phyloP scores from a whole-genome alignment of 2,113 vertebrate genomes.

The Zingel zingel region DNA sequence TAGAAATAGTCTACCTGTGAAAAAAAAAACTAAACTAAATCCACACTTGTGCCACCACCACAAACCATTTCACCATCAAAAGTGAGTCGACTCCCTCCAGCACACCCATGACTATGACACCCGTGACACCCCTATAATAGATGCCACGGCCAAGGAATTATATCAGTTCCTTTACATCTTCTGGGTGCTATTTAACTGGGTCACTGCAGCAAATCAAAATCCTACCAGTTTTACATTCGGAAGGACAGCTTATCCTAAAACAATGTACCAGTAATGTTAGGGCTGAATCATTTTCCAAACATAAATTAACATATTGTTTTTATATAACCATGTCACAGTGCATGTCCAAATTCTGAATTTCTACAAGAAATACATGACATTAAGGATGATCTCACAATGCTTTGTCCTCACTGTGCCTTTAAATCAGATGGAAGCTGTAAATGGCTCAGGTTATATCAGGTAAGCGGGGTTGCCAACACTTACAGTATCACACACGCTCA shows the following conservation, averaged over 20 bases:
- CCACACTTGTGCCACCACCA: not conserved
- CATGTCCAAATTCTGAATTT: not conserved
- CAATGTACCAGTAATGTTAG: not conserved
- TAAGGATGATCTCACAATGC: not conserved
- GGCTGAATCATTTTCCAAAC: not conserved
- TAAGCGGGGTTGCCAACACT: not conserved
- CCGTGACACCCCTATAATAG: too few relatives aligned
- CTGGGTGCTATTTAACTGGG: not conserved
- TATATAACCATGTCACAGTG: not conserved
- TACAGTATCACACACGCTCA: not conserved
- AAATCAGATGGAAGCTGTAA: not conserved
- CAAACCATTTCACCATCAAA: not conserved
- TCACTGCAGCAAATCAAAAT: not conserved
- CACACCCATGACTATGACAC: not conserved
- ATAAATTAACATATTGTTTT: not conserved
- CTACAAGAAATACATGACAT: not conserved
- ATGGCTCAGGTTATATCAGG: not conserved
- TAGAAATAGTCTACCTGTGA: not conserved
- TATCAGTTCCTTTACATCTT: too few relatives aligned
- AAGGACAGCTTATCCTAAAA: not conserved
- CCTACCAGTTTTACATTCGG: too few relatives aligned
- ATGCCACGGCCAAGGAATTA: too few relatives aligned
- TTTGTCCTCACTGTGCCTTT: not conserved
- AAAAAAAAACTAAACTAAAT: too few relatives aligned
- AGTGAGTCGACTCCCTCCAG: not conserved